Conservation (phyloP, 92 coral and sea anemone species). For the Zoanthus gigantus region DNA sequence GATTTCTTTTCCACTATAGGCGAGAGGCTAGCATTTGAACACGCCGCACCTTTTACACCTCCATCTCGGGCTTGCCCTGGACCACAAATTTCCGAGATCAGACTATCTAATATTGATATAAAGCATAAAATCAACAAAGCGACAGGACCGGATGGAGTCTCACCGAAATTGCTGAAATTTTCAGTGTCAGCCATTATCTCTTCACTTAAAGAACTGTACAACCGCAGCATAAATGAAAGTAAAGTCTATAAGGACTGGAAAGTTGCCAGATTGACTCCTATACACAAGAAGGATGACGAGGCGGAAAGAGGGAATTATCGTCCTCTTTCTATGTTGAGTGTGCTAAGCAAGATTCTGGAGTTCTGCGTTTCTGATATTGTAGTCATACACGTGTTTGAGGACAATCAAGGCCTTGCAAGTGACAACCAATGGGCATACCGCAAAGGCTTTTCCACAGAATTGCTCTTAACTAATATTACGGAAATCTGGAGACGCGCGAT, state of each 20-base stretch:
- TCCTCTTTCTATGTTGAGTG: background rate
- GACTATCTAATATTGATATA: background rate
- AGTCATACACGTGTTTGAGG: background rate
- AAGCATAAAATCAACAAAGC: conserved; percentile 5
- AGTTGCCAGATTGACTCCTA: conserved; percentile 8
- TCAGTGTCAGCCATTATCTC: conserved; percentile 21
- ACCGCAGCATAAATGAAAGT: conserved; percentile 21
- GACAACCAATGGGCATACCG: conserved; percentile 30
- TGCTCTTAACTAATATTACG: conserved; percentile 33
- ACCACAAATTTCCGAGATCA: conserved; percentile 37
- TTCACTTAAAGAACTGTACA: conserved; percentile 1
- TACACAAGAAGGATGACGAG: conserved; percentile 38
- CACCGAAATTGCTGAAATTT: conserved; percentile 31
- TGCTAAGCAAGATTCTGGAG: background rate
- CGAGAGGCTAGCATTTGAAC: background rate
- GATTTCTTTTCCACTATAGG: background rate
- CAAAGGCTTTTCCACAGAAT: conserved; percentile 13
- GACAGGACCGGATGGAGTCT: conserved; percentile 7
- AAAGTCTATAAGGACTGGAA: background rate
- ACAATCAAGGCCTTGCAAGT: background rate
- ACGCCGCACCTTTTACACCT: background rate
- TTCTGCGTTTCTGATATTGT: background rate
- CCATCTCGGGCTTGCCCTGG: background rate
- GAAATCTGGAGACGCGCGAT: conserved; percentile 56
- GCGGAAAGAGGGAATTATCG: conserved; percentile 30